phyloP scores from a whole-genome alignment of 2,797 vertebrate species.

The Microtus obscurus region DNA sequence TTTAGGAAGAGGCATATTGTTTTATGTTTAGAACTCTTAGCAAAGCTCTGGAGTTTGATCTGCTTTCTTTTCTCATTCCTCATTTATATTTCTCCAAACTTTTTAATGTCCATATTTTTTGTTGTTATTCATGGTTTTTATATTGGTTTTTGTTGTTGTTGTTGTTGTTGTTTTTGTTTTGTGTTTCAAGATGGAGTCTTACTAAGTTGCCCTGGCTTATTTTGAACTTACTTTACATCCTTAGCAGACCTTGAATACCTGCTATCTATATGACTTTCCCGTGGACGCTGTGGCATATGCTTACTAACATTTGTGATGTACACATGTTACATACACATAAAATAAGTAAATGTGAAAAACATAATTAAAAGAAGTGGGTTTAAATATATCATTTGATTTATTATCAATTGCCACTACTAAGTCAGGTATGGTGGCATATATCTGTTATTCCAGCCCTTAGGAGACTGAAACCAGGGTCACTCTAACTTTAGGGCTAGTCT shows the following conservation, averaged over 20 bases:
- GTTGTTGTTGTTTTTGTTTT: background rate
- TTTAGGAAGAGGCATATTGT: background rate
- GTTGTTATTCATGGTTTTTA: background rate
- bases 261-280: background rate
- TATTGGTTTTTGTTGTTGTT: background rate
- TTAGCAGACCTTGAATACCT: background rate
- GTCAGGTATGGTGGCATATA: too few relatives aligned
- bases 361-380: too few relatives aligned
- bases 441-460: too few relatives aligned
- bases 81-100: background rate
- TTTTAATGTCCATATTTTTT: background rate
- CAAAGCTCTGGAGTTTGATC: background rate
- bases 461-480: too few relatives aligned
- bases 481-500: too few relatives aligned
- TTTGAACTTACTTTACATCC: background rate
- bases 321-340: too few relatives aligned
- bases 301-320: background rate
- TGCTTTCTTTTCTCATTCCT: background rate
- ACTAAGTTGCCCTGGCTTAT: background rate
- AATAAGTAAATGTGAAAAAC: too few relatives aligned
- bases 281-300: background rate
- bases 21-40: background rate
- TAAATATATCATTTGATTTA: too few relatives aligned
- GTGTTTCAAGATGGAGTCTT: background rate
- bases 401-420: too few relatives aligned